Base-by-base conservation (phyloP, 2,888 invertebrate genomes). In the Sthenelais limicola region DNA sequence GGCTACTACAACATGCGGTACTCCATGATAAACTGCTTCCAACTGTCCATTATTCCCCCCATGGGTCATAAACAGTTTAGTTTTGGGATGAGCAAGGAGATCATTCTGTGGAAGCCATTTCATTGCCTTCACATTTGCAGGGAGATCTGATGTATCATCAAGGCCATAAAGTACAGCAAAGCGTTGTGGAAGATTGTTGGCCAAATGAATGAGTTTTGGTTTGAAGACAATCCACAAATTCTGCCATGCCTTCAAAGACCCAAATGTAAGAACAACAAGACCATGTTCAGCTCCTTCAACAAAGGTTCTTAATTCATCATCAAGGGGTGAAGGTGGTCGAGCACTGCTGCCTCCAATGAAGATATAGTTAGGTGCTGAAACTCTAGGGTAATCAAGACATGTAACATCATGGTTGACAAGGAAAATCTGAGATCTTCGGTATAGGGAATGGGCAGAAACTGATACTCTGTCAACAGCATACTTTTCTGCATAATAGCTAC, bases 261-360 rank as follows among this genome's bases (percentile, higher is more conserved):
- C 66, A 38, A 38, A 66, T 4, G 26, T 38, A 2, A 66, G 12
- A 9, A 66, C 24, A 33, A 66, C 24, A 15, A 66, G 15, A 2
- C 66, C 66, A n/a, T 66, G 26, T 15, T n/a, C 3, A 2, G 66
- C 66, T 18, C 38, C 66, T 38, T 38, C 43, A 1, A 43, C 66
- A 66, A 66, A 66, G 9, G 3, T n/a, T 33, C 24, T 43, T 3
- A 66, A 18, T 7, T 66, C 66, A 35, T 35, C 43, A n/a, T 21
- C 26, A 18, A 66, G 43, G 7, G 66, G 66, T 26, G 21, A 12
- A 3, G 43, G 12, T 24, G 43, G 66, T 7, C 43, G 1, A 15
- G 66, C 66, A 66, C 66, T 66, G 43, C 43, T 66, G 26, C 66
- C 43, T 7, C 66, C 66, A 18, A 66, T 66, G 26, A 35, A 66